Evolutionary conservation across 2,797 vertebrate species (phyloP), one percentile per base, ranked within the genome.

Genomic region (Epinephelus coioides): DNA sequence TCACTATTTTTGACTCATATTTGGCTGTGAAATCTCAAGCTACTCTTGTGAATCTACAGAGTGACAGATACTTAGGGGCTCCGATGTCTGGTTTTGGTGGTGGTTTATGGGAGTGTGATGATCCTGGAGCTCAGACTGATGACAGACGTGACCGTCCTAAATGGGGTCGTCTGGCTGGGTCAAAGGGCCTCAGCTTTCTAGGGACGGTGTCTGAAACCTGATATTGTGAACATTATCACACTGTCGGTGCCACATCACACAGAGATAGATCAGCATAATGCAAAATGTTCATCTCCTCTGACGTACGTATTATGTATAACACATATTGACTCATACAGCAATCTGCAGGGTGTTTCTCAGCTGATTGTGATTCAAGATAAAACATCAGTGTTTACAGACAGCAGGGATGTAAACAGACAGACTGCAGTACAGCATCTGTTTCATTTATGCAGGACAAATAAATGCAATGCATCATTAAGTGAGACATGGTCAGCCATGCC

Each of bases 141-240:
- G 80, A 85, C 78, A 80, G 80, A 69, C 27, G 3, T 40, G 56
- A 44, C n/a, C 25, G 2, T 60, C 38, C 38, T 60, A 73, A 50
- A 66, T 44, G 63, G 55, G 67, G 54, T 80, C n/a, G 12, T 38
- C 60, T 73, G 55, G 61, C 53, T 46, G 18, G 19, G 78, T 80
- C 75, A 76, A 66, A 73, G 54, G 76, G 63, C 51, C 6, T 50
- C 51, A 51, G 66, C 69, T 86, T 77, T 86, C 72, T 63, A 81
- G 65, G 25, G 62, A 80, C 47, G 6, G 44, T 40, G 25, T 69
- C 34, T 55, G 81, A 78, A 68, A 84, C 53, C 9, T 69, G 65
- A 76, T 75, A 64, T 62, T n/a, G 15, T 38, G 53, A 63, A 57
- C 27, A 73, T 66, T 8, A 27, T 15, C 49, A 53, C 67, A 53